Evolutionary conservation across 2,888 invertebrate species (phyloP).

Genomic region (Endotricha flammealis): DNA sequence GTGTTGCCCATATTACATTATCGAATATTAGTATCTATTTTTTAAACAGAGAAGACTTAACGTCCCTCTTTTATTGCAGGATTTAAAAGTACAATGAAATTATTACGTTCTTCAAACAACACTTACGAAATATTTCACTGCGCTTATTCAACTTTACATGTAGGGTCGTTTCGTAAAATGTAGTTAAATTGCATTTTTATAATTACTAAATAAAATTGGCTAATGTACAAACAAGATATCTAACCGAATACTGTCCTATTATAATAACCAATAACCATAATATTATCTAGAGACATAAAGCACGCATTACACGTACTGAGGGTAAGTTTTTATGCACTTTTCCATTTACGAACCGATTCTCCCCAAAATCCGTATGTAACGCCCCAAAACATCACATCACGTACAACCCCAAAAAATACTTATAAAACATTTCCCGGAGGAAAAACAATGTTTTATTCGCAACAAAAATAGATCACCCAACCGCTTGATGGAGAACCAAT

Average conservation of each 20-base stretch:
- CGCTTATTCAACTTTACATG: too few species aligned
- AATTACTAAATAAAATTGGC: not conserved
- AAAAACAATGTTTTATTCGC: slow-evolving; percentile 71
- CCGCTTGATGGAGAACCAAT: slow-evolving; percentile 76
- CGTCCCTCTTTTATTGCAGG: too few species aligned
- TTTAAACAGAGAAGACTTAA: too few species aligned
- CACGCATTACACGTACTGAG: slow-evolving; percentile 22
- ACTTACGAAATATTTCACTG: too few species aligned
- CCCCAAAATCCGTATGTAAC: slow-evolving; percentile 29
- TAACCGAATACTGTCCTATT: not conserved
- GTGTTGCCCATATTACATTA: slow-evolving; percentile 48
- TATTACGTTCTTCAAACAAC: too few species aligned
- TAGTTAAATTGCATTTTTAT: too few species aligned
- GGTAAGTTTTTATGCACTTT: slow-evolving; percentile 51
- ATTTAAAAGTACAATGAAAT: too few species aligned
- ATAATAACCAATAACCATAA: not conserved
- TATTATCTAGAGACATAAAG: not conserved
- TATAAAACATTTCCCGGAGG: slow-evolving; percentile 72
- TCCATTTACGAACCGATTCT: slow-evolving; percentile 38
- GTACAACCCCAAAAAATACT: slow-evolving; percentile 66
- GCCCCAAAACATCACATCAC: slow-evolving; percentile 58
- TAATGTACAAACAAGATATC: not conserved
- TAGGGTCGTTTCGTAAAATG: too few species aligned
- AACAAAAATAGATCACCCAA: slow-evolving; percentile 75
- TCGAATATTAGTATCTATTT: not conserved